These are phyloP conservation scores for Eciton burchellii DNA, from an alignment of 1,140 invertebrate genomes.

Conservation along the genomic window DNA sequence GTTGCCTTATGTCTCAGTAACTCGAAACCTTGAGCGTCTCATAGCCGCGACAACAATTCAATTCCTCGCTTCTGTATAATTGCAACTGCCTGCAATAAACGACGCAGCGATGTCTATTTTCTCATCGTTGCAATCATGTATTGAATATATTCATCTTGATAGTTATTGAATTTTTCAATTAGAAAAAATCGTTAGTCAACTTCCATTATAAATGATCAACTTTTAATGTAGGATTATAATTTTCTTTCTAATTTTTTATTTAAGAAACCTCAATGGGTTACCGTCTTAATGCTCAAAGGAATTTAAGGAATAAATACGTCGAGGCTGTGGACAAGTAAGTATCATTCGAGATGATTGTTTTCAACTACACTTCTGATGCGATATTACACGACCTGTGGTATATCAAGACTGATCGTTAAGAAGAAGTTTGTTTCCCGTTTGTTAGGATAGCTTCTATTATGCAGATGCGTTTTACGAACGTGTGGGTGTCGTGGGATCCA, in stretches of 20 bases:
- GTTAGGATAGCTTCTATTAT: constrained; percentile 80
- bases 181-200: not conserved
- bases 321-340: constrained; percentile 86
- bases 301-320: constrained; percentile 87
- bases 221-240: constrained; percentile 1
- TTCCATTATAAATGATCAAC: too few relatives aligned
- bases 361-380: not conserved
- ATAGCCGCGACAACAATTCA: constrained; percentile 67
- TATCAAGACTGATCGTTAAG: not conserved
- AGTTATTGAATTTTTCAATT: too few relatives aligned
- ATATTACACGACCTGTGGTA: too few relatives aligned
- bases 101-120: not conserved
- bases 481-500: constrained; percentile 86
- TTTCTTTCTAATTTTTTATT: too few relatives aligned
- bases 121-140: not conserved
- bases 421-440: constrained; percentile 36
- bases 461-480: constrained; percentile 86
- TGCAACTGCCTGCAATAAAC: not conserved
- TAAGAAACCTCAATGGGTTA: constrained; percentile 90
- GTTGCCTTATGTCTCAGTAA: constrained; percentile 4
- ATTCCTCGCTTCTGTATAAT: constrained; percentile 66
- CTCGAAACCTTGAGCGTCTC: constrained; percentile 8
- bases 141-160: too few relatives aligned
- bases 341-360: not conserved
- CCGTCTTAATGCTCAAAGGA: constrained; percentile 88